Conservation (phyloP, 2,113 vertebrate genomes). For the Peucedramus taeniatus region DNA sequence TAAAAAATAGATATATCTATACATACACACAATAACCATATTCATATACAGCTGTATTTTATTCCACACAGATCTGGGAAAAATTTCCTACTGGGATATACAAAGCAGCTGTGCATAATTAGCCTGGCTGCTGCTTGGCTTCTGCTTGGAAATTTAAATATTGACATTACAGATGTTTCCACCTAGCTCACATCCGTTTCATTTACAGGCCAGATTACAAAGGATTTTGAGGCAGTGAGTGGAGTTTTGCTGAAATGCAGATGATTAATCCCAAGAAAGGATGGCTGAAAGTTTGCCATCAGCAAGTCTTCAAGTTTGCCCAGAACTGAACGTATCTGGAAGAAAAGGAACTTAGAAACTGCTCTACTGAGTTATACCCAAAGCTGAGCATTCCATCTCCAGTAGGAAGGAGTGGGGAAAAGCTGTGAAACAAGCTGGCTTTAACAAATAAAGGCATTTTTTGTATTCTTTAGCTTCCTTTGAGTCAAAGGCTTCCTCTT, state of each 20-base stretch:
- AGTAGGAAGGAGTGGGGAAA: not conserved
- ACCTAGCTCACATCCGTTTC: not conserved
- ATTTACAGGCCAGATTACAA: not conserved
- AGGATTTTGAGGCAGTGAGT: not conserved
- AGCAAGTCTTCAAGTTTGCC: not conserved
- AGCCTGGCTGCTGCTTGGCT: not conserved
- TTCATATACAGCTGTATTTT: not conserved
- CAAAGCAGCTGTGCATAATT: not conserved
- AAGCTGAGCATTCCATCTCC: not conserved
- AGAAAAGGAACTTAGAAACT: not conserved
- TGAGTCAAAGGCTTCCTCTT: not conserved
- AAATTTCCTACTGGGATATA: not conserved
- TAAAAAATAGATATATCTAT: not conserved
- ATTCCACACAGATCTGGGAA: not conserved
- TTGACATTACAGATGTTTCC: not conserved
- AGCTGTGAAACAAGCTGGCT: not conserved
- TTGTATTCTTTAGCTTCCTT: not conserved
- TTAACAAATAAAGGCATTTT: not conserved
- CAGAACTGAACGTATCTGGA: not conserved
- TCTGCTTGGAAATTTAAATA: not conserved
- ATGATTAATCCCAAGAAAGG: not conserved
- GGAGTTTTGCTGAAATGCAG: not conserved
- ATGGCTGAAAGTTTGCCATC: not conserved
- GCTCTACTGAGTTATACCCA: not conserved
- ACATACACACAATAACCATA: not conserved